A percentile compares a stretch with the other conserved stretches of the same genome.
Evolutionary conservation across 2,888 invertebrate species (phyloP).

Genomic region (Boloria euphrosyne): DNA sequence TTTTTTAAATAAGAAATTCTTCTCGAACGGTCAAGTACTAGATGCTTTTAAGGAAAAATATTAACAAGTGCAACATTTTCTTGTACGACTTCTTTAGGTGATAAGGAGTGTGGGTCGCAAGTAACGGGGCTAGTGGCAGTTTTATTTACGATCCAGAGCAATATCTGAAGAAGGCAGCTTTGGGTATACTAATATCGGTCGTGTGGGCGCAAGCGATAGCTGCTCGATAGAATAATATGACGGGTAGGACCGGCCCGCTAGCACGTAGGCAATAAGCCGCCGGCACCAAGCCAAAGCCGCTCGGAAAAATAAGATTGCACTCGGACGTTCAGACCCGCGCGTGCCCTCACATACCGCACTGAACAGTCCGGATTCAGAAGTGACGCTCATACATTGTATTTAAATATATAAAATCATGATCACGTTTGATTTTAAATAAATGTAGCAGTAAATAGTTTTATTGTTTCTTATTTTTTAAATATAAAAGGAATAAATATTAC

Average conservation of each 20-base stretch:
- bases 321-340: slow-evolving; percentile 56
- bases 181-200: slow-evolving; percentile 75
- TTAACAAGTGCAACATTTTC: slow-evolving; percentile 1
- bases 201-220: slow-evolving; percentile 75
- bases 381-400: neutral
- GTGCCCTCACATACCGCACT: slow-evolving; percentile 55
- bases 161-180: slow-evolving; percentile 75
- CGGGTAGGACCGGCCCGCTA: slow-evolving; percentile 65
- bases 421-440: neutral
- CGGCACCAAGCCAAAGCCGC: slow-evolving; percentile 70
- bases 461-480: no score
- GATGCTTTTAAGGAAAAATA: slow-evolving; percentile 7
- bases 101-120: slow-evolving; percentile 54
- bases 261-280: slow-evolving; percentile 82
- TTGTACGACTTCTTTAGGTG: slow-evolving; percentile 47
- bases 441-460: no score
- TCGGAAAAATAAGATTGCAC: slow-evolving; percentile 79
- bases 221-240: slow-evolving; percentile 81
- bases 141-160: slow-evolving; percentile 75
- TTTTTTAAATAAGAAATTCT: neutral
- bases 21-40: neutral
- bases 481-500: no score
- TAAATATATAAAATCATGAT: neutral
- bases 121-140: slow-evolving; percentile 51
- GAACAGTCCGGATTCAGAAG: slow-evolving; percentile 16